Evolutionary conservation across 2,113 vertebrate species (phyloP).

Genomic region (Drymodes brunneopygia): DNA sequence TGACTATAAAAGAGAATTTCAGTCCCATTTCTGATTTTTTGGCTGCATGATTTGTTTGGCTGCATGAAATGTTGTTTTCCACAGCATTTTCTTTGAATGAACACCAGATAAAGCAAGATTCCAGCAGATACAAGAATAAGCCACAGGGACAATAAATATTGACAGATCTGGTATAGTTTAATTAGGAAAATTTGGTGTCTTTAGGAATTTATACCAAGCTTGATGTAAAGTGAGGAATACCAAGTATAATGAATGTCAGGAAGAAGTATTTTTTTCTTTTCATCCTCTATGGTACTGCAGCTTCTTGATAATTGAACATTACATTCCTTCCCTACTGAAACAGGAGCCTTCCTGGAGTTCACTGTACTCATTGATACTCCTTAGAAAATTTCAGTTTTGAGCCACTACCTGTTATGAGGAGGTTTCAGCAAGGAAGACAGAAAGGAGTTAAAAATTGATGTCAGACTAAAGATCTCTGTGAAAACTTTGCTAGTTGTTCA

Average conservation of each 20-base stretch:
- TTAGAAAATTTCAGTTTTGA: background rate
- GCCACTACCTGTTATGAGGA: background rate
- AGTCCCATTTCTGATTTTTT: background rate
- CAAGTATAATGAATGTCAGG: background rate
- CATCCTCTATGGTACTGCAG: background rate
- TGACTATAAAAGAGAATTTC: background rate
- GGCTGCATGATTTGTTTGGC: background rate
- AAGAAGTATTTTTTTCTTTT: background rate
- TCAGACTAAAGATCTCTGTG: background rate
- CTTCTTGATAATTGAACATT: background rate
- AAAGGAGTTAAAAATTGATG: background rate
- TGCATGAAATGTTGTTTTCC: background rate
- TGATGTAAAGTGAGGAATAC: background rate
- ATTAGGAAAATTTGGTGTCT: background rate
- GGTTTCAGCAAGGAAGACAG: background rate
- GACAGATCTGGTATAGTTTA: background rate
- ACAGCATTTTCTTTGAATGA: background rate
- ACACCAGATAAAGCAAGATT: background rate
- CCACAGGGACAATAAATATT: background rate
- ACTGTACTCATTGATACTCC: background rate
- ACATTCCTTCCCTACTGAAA: background rate
- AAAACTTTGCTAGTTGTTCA: background rate
- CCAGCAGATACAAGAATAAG: background rate
- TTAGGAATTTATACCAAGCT: background rate
- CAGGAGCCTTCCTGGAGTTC: background rate